Base-by-base conservation (phyloP, 2,113 vertebrate species). In the Gadus chalcogrammus region DNA sequence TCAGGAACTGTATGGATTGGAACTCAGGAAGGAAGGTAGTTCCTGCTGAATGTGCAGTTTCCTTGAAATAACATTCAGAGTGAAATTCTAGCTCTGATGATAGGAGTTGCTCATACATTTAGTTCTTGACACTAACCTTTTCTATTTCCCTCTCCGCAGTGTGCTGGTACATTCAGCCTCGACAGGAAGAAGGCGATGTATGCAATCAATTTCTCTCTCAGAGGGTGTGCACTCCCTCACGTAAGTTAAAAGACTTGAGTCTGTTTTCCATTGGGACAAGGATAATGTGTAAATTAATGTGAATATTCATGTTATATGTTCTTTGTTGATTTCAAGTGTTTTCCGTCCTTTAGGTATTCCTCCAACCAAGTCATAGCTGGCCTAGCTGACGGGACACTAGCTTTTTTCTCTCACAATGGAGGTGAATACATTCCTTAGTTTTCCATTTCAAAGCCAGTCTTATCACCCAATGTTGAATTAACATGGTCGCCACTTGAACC, bases 1-100 rank as follows among this genome's bases (percentile, higher is more conserved):
- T 59, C 75, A 31, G 92, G 91, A 72, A 92, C 91, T 52, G 89
- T 93, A 72, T 93, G 92, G 92, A 91, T 93, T 73, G 92, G 92
- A 76, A 92, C 91, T 77, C 91, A 92, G 86, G 92, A 93, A 88
- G 92, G 92, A 90, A 90, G 91, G 92, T 93, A 81, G 72, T 18
- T 38, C 27, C 42, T 70, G 68, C 79, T 82, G 72, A 82, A 75
- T 52, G 70, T 78, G 69, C 77, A 66, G 61, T 8, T 70, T 16
- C 38, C 18, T 72, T 66, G 17, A 59, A 15, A 75, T 5, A 66
- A 13, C 61, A 12, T n/a, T 16, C 12, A 18, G 20, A 48, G 42
- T 24, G 42, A 48, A 13, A 48, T 42, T 8, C 38, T 42, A 42
- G 38, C 35, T n/a, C 42, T 67, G 61, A 18, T 61, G 12, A 2